These are phyloP conservation scores for Theretra japonica DNA, from an alignment of 2,888 invertebrate species.

Conservation along the genomic window DNA sequence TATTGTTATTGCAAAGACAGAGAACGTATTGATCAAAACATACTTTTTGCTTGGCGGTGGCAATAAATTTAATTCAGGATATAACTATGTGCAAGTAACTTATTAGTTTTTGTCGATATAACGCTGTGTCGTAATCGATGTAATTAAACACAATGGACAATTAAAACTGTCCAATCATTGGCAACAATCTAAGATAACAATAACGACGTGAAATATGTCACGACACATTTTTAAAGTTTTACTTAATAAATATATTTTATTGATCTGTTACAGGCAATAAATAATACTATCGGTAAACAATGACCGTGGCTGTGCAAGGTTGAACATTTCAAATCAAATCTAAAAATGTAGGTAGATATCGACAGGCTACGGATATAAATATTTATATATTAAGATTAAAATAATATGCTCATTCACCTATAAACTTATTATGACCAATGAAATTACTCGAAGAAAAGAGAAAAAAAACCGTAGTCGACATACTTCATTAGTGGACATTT, in stretches of 20 bases:
- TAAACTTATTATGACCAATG: too few relatives aligned
- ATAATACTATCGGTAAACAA: neutral
- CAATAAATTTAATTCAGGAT: constrained; percentile 17
- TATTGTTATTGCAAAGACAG: neutral
- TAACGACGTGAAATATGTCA: constrained; percentile 11
- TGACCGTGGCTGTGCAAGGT: neutral
- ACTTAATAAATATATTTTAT: neutral
- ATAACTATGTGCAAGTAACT: neutral
- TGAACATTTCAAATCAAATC: neutral
- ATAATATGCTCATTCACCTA: too few relatives aligned
- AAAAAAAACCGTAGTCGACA: too few relatives aligned
- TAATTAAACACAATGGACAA: constrained; percentile 14
- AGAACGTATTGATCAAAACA: neutral
- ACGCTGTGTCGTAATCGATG: neutral
- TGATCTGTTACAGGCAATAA: neutral
- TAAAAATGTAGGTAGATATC: too few relatives aligned
- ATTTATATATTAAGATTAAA: too few relatives aligned
- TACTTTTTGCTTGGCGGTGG: neutral
- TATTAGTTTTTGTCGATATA: constrained; percentile 5
- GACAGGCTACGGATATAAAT: too few relatives aligned
- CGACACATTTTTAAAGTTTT: constrained; percentile 18
- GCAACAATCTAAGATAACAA: constrained; percentile 3
- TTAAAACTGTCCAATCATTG: constrained; percentile 6
- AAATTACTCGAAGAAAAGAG: too few relatives aligned
- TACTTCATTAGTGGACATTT: too few relatives aligned